Evolutionary conservation across 2,113 vertebrate species (phyloP).

Genomic region (Notothenia rossii): DNA sequence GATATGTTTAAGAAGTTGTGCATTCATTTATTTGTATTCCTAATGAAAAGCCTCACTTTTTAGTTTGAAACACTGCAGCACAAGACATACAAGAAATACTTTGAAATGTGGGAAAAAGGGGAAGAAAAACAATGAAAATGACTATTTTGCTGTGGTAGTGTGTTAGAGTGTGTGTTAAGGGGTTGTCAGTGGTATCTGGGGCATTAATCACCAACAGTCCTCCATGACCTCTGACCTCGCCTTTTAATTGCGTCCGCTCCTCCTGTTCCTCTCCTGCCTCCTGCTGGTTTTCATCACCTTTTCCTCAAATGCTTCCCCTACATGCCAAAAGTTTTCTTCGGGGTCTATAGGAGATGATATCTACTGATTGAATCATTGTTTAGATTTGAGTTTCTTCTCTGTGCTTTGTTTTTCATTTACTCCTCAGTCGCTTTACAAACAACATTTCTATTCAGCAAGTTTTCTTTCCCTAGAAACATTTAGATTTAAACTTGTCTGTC

Average conservation of each 20-base stretch:
- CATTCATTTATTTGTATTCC: neutral
- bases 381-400: neutral
- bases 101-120: neutral
- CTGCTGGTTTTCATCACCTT: slow-evolving; percentile 40
- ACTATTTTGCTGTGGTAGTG: neutral
- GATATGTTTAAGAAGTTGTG: neutral
- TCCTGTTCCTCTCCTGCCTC: slow-evolving; percentile 44
- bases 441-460: neutral
- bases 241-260: slow-evolving; percentile 72
- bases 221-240: slow-evolving; percentile 54
- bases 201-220: slow-evolving; percentile 58
- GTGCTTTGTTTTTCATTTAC: neutral
- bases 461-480: neutral
- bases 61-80: neutral
- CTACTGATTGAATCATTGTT: slow-evolving; percentile 2
- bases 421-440: neutral
- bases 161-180: neutral
- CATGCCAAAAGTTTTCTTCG: slow-evolving; percentile 9
- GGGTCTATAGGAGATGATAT: slow-evolving; percentile 1
- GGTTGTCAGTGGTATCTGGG: slow-evolving; percentile 17
- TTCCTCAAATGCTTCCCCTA: slow-evolving; percentile 2
- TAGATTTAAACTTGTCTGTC: slow-evolving; percentile 6
- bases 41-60: slow-evolving; percentile 13
- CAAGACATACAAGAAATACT: neutral
- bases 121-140: slow-evolving; percentile 8